These are phyloP conservation scores for Apotomis capreana DNA, from an alignment of 2,888 invertebrate genomes.

Conservation along the genomic window DNA sequence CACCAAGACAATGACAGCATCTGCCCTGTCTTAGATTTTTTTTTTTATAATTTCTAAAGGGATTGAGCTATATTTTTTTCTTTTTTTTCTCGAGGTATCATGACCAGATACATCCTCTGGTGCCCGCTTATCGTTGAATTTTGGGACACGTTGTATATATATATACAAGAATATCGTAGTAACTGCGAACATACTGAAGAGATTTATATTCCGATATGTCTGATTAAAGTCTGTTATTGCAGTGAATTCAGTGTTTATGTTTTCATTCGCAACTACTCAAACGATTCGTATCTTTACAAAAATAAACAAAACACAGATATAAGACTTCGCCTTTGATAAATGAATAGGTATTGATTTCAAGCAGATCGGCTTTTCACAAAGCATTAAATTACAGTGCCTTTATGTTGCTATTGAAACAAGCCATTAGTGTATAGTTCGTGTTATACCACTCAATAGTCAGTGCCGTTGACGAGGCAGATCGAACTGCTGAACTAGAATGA, in stretches of 20 bases:
- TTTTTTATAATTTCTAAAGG: too few species aligned
- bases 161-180: background rate
- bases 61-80: too few species aligned
- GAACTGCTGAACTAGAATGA: constrained; percentile 74
- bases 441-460: constrained; percentile 35
- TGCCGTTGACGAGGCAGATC: constrained; percentile 51
- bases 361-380: constrained; percentile 16
- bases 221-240: too few species aligned
- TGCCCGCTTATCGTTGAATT: too few species aligned
- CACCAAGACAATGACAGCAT: too few species aligned
- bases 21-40: too few species aligned
- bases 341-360: constrained; percentile 18
- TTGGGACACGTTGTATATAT: too few species aligned
- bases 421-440: constrained; percentile 31
- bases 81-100: too few species aligned
- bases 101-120: too few species aligned
- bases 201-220: too few species aligned
- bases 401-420: constrained; percentile 14
- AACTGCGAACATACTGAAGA: too few species aligned
- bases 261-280: constrained; percentile 7
- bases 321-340: constrained; percentile 2
- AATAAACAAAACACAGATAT: constrained; percentile 6
- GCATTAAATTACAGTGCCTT: background rate
- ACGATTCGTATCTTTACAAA: constrained; percentile 13
- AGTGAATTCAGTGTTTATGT: background rate